Base-by-base conservation (phyloP, 2,888 invertebrate genomes). In the Athalia cordata region DNA sequence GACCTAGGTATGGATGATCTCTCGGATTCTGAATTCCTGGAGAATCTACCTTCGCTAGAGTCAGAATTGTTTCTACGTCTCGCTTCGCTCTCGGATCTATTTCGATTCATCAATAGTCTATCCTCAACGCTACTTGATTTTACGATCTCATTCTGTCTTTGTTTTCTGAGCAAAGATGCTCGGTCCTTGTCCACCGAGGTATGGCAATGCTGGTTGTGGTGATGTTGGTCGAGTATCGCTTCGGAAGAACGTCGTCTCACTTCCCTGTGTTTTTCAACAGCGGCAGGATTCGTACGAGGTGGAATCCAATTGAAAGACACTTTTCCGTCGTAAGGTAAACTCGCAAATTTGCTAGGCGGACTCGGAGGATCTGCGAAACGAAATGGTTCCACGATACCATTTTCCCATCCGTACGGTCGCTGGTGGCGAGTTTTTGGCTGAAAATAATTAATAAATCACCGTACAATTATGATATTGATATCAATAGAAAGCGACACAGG, bases 391-490 rank as follows among this genome's bases (percentile, higher is more conserved):
- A 81, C 78, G 80, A 84, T 80, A 78, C 89, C 86, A 83, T 93
- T 93, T 84, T 95, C 94, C 95, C 95, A 95, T 47, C 95, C 95
- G 85, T 93, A 95, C 5, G 95, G 95, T 83, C 95, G 92, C 88
- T 94, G 95, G 86, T 95, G 95, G 84, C 93, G 93, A 59, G 95
- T 95, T 92, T 95, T 95, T 52, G 95, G 95, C 95, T 95, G 91
- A 81, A 92, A 92, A 83, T 76, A 76, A 62, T 55, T 57, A 77
- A 77, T 75, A 50, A 55, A 47, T 74, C 47, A n/a, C n/a, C 4
- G 29, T 29, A 29, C 61, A n/a, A 9, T 61, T 0, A 61, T 61
- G 0, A 61, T 61, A 11, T 61, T 13, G 29, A 29, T 29, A 29
- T 29, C 29, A 2, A 29, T 29, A 29, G 29, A 29, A 29, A 29